phyloP scores from a whole-genome alignment of 2,888 invertebrate genomes.

The Lissonota sp. region DNA sequence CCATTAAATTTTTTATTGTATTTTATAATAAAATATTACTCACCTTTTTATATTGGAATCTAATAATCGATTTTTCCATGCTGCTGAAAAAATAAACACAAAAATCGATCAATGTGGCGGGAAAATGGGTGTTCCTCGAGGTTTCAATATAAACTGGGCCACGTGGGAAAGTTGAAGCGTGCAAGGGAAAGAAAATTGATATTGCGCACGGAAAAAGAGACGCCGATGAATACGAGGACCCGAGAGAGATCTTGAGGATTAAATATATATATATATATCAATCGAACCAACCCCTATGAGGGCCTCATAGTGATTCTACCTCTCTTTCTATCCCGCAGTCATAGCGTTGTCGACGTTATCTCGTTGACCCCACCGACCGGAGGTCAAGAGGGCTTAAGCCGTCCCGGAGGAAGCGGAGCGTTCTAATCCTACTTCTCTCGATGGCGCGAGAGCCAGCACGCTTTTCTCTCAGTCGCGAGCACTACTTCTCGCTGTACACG shows the following conservation, averaged over 20 bases:
- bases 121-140: background rate
- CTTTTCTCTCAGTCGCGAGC: slow-evolving; percentile 47
- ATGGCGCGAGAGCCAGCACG: slow-evolving; percentile 8
- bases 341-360: slow-evolving; percentile 57
- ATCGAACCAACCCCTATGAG: slow-evolving; percentile 31
- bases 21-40: too few relatives aligned
- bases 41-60: too few relatives aligned
- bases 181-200: background rate
- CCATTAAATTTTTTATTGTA: too few relatives aligned
- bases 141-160: background rate
- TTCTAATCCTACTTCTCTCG: slow-evolving; percentile 60
- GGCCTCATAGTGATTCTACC: slow-evolving; percentile 25
- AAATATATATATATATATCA: background rate
- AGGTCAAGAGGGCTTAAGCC: slow-evolving; percentile 65
- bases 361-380: slow-evolving; percentile 59
- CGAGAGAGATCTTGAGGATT: background rate
- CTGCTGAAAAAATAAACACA: too few relatives aligned
- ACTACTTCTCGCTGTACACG: slow-evolving; percentile 43
- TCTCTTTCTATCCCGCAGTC: slow-evolving; percentile 34
- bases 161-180: background rate
- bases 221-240: slow-evolving; percentile 14
- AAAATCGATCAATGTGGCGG: background rate
- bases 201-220: background rate
- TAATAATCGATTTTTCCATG: too few relatives aligned
- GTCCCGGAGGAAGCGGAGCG: slow-evolving; percentile 56